Evolutionary conservation across 2,113 vertebrate genomes (phyloP), one percentile per base, ranked within the genome.

Genomic region (Merops nubicus): DNA sequence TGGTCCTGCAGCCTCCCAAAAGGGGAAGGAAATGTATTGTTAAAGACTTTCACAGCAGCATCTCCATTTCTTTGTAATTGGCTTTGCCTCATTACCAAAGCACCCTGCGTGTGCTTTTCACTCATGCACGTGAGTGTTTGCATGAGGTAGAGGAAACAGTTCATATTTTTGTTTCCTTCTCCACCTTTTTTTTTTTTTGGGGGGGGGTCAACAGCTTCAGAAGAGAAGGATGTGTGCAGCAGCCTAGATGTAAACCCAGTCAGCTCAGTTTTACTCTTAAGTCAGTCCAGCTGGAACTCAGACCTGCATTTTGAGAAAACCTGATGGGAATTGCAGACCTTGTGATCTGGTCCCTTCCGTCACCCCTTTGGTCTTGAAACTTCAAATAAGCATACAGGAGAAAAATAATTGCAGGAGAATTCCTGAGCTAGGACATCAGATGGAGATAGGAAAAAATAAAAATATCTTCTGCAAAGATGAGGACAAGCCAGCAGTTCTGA

Each of bases 401-500:
- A 75, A 59, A 78, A 94, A 42, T 82, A 95, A 94, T 88, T 89
- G 54, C 69, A 77, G 43, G 34, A 88, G 75, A 77, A 63, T 20
- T 56, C 38, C 72, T n/a, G 42, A 81, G 67, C 40, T 45, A 43
- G 67, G 62, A 23, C 73, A 85, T 87, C 63, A 85, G 51, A 43
- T 28, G 31, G 40, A 87, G 56, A 53, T n/a, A 25, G 65, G 45
- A 45, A 77, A 87, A 56, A 91, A 77, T 85, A 75, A 93, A 95
- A 91, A 82, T 50, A 86, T 17, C 56, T 72, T 79, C 38, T 33
- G 62, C 72, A 83, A 93, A 80, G 70, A 63, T 36, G 67, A 53
- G 31, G 36, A 70, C 25, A 88, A 56, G 38, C 53, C 26, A 3
- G 59, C 36, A 36, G 64, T 36, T 81, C 80, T 36, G 69, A 64